A percentile compares a stretch with the other conserved stretches of the same genome.
These are phyloP conservation scores for Drosophila siamana DNA, from an alignment of 2,888 invertebrate genomes.

Conservation along the genomic window DNA sequence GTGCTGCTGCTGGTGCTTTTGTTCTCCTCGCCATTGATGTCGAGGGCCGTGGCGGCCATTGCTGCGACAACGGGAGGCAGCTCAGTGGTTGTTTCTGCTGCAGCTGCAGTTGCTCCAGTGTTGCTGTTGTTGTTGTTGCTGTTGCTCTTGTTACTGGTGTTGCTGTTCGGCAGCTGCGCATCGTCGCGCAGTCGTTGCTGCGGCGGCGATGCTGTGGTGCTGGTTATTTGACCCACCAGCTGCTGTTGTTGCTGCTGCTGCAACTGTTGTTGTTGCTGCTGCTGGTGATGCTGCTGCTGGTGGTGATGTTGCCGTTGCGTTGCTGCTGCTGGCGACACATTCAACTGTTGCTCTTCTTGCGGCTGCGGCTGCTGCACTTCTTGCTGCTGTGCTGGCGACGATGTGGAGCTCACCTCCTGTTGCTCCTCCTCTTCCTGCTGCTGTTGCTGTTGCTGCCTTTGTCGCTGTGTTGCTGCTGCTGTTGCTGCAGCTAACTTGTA, in stretches of 20 bases:
- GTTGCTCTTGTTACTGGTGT: constrained; percentile 56
- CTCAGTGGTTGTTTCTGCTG: constrained; percentile 21
- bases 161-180: constrained; percentile 65
- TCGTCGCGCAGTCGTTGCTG: constrained; percentile 71
- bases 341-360: constrained; percentile 50
- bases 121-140: constrained; percentile 36
- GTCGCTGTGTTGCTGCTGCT: constrained; percentile 8
- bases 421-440: constrained; percentile 46
- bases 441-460: constrained; percentile 14
- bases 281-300: constrained; percentile 35
- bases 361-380: constrained; percentile 34
- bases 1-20: constrained; percentile 10
- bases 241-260: constrained; percentile 47
- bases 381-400: constrained; percentile 52
- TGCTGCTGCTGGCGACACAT: constrained; percentile 61
- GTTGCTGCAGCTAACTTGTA: constrained; percentile 4
- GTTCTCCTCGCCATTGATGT: constrained; percentile 39
- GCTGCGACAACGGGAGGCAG: constrained; percentile 15
- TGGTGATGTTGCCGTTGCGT: constrained; percentile 15
- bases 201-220: constrained; percentile 84
- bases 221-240: constrained; percentile 82
- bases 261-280: constrained; percentile 33
- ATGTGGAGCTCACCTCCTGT: constrained; percentile 59
- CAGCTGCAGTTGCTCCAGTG: constrained; percentile 38
- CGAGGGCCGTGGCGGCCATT: constrained; percentile 46